Percentiles rank a stretch among this genome's conserved stretches.
These are phyloP conservation scores for Melierax canorus DNA, from an alignment of 2,113 vertebrate species.

Conservation along the genomic window DNA sequence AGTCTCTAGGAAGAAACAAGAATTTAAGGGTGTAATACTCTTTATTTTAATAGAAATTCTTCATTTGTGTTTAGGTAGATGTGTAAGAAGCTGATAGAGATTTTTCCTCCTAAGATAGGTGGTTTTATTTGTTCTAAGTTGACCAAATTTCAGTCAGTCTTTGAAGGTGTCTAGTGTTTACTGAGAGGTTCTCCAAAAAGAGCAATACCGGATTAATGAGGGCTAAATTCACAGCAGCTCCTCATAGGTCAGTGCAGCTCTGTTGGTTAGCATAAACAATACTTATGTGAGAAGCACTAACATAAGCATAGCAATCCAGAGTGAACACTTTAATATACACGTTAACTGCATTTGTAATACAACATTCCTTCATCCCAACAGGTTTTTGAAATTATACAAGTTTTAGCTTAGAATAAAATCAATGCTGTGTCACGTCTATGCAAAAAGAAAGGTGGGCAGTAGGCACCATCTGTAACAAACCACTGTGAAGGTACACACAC, in stretches of 20 bases:
- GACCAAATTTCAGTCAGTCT: background rate
- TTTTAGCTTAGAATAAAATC: background rate
- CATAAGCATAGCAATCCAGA: background rate
- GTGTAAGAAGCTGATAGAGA: background rate
- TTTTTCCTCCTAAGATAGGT: background rate
- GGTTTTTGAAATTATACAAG: background rate
- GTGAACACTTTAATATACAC: background rate
- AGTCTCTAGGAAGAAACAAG: background rate
- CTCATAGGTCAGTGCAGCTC: background rate
- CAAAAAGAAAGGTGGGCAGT: background rate
- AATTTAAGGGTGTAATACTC: background rate
- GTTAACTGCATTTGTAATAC: background rate
- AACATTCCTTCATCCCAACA: background rate
- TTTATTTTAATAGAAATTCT: background rate
- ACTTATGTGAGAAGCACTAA: background rate
- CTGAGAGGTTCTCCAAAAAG: background rate
- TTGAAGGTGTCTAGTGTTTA: background rate
- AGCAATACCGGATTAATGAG: background rate
- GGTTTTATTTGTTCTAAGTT: background rate
- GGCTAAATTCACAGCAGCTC: background rate
- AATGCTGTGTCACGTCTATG: background rate
- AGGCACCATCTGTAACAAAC: background rate
- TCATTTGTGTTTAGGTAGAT: background rate
- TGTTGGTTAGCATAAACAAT: background rate
- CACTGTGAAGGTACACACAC: background rate